Evolutionary conservation across 2,888 invertebrate species (phyloP).

Genomic region (Hypena proboscidalis): DNA sequence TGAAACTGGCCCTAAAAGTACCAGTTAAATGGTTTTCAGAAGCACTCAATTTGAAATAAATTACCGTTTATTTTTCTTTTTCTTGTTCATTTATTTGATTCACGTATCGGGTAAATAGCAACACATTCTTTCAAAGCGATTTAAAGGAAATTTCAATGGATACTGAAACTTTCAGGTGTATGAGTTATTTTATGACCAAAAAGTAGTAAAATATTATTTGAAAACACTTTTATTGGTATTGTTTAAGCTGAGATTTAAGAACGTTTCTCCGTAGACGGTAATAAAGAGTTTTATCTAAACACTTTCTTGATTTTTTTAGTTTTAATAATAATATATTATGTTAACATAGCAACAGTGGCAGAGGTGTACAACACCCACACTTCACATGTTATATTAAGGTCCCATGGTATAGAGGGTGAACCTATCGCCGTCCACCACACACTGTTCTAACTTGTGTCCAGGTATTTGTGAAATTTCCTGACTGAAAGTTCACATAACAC

Average conservation of each 20-base stretch:
- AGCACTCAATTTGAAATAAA: too few relatives aligned
- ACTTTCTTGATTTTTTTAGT: neutral
- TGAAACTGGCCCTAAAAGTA: too few relatives aligned
- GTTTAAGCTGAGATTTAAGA: neutral
- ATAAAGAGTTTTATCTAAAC: neutral
- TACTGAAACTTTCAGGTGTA: constrained; percentile 3
- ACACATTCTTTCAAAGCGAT: constrained; percentile 7
- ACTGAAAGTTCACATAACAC: too few relatives aligned
- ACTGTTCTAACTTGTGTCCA: too few relatives aligned
- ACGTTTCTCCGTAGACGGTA: neutral
- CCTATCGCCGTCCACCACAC: too few relatives aligned
- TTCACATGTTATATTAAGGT: too few relatives aligned
- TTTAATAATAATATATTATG: too few relatives aligned
- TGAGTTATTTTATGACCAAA: constrained; percentile 10
- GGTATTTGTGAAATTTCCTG: too few relatives aligned
- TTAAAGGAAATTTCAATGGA: constrained; percentile 12
- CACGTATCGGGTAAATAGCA: neutral
- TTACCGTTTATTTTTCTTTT: neutral
- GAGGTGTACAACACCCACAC: too few relatives aligned
- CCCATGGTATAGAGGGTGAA: too few relatives aligned
- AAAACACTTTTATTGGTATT: constrained; percentile 8
- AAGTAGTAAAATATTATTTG: constrained; percentile 8
- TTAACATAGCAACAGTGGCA: neutral
- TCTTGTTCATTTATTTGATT: neutral
- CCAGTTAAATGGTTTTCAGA: too few relatives aligned